Evolutionary conservation across 2,113 vertebrate genomes (phyloP), one percentile per base, ranked within the genome.

Genomic region (Cricetomys ansorgei): DNA sequence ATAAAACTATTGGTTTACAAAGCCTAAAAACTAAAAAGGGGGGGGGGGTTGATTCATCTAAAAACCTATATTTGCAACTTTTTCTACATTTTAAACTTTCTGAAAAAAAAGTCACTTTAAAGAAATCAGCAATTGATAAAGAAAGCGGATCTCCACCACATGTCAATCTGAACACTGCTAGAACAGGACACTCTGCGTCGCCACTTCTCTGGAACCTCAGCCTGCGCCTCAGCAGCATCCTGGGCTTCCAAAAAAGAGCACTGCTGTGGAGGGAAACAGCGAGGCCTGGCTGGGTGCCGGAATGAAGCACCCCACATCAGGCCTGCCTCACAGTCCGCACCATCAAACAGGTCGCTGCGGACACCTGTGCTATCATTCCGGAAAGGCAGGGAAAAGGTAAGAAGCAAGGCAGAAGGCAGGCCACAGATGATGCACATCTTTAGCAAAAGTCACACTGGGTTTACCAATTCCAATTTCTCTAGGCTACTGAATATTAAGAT

Each of bases 1-100:
- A 93, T 13, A 96, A 95, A 96, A 85, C 27, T 65, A 69, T 27
- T 17, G 23, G 40, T 84, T 95, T 53, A 92, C 91, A 57, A 59
- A 59, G 11, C 1, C 57, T 57, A 84, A 76, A 90, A 64, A 40
- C 3, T 64, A 23, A 37, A 88, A 95, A 65, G 37, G 16, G 43
- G 9, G 10, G 48, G 48, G 48, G 48, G 73, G 48, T 25, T 9
- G 29, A 77, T 29, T 45, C 45, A 77, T 15, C 45, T 77, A 77
- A 50, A 50, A 77, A 48, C 25, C 43, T 31, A 0, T 77, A 77
- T 81, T 57, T 59, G 21, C 34, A 40, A 62, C 40, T 75, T 72
- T 34, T 67, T 70, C 23, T 75, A 75, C 23, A 75, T 45, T 75
- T 75, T 75, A 77, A 77, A 77, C 29, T 77, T 50, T 31, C 48